Evolutionary conservation across 2,888 invertebrate genomes (phyloP).

Genomic region (Agapostemon virescens): DNA sequence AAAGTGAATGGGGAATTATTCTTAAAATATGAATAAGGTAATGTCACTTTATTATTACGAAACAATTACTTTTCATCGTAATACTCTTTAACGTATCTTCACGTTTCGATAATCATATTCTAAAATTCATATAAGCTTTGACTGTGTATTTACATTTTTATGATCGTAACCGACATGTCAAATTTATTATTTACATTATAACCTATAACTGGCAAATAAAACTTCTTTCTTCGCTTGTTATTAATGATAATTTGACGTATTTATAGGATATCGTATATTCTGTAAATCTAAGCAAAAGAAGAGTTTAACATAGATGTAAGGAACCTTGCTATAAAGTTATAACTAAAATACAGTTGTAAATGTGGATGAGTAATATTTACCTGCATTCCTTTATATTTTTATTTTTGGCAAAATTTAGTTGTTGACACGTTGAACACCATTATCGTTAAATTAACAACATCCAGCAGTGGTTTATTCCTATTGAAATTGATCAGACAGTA

Average conservation of each 20-base stretch:
- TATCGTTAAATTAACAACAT: no score
- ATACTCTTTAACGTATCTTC: neutral
- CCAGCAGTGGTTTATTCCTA: no score
- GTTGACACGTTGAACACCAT: no score
- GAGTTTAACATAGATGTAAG: neutral
- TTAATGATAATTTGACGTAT: neutral
- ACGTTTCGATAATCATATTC: neutral
- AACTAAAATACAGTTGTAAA: neutral
- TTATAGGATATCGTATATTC: neutral
- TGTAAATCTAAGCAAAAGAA: neutral
- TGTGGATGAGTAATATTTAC: no score
- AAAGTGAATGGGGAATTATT: constrained; percentile 7
- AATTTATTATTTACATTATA: constrained; percentile 8
- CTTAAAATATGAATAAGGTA: constrained; percentile 30
- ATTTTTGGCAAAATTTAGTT: neutral
- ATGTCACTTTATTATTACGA: constrained; percentile 15
- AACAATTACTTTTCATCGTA: neutral
- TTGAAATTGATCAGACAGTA: no score
- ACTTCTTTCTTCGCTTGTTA: neutral
- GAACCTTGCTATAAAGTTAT: neutral
- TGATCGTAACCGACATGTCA: neutral
- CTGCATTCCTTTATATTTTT: neutral
- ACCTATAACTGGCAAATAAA: constrained; percentile 43
- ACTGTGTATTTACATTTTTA: neutral
- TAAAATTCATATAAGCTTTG: neutral